phyloP scores from a whole-genome alignment of 35 echinoderm and acorn worm species.

The Heliocidaris tuberculata region DNA sequence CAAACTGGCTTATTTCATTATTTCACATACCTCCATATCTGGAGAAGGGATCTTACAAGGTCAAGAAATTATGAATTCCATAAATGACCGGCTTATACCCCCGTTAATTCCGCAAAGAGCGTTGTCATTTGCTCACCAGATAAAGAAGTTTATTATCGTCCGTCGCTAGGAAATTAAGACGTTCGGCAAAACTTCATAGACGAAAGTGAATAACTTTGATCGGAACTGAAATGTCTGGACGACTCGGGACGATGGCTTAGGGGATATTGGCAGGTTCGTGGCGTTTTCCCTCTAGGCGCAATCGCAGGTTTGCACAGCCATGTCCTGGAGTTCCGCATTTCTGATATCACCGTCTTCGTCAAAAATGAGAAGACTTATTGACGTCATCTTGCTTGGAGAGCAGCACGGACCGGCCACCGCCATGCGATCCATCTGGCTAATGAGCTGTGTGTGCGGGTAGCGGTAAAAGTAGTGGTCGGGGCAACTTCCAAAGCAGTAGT shows the following conservation, averaged over 20 bases:
- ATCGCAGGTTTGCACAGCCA: conserved; percentile 69
- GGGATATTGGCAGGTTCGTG: not conserved
- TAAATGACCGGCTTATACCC: not conserved
- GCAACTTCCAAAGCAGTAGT: conserved; percentile 86
- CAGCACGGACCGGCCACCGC: conserved; percentile 69
- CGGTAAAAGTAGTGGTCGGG: conserved; percentile 59
- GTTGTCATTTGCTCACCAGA: not conserved
- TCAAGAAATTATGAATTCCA: not conserved
- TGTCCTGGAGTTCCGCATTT: conserved; percentile 60
- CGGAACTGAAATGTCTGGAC: not conserved
- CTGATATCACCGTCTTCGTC: conserved; percentile 70
- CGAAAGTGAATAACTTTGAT: not conserved
- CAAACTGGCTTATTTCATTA: too few species aligned
- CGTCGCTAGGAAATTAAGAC: not conserved
- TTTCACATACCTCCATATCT: too few species aligned
- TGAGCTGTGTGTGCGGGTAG: conserved; percentile 73
- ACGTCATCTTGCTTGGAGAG: conserved; percentile 61
- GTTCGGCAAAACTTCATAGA: not conserved
- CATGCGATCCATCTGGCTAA: conserved; percentile 47
- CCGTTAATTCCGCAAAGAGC: not conserved
- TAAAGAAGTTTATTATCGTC: not conserved
- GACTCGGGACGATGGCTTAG: not conserved
- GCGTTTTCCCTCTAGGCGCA: conserved; percentile 54
- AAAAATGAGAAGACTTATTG: conserved; percentile 60
- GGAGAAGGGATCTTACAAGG: too few species aligned